Evolutionary conservation across 35 echinoderm and acorn worm species (phyloP).

Genomic region (Apostichopus parvimensis): DNA sequence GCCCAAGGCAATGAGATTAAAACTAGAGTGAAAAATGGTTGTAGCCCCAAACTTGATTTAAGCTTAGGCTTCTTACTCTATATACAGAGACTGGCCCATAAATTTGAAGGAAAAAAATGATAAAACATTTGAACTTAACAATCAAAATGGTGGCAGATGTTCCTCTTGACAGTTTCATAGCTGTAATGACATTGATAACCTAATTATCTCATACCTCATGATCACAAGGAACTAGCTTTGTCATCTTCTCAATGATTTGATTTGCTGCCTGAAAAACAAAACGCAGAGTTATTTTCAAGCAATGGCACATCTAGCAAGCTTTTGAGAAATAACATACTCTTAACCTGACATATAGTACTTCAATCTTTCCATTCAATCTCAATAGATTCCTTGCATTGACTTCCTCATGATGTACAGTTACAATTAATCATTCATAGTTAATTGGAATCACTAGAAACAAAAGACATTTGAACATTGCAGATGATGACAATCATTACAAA

Average conservation of each 20-base stretch:
- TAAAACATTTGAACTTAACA: too few relatives aligned
- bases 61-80: too few relatives aligned
- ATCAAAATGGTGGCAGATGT: too few relatives aligned
- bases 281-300: too few relatives aligned
- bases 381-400: too few relatives aligned
- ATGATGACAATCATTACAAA: not conserved
- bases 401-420: not conserved
- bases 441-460: not conserved
- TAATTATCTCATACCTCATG: conserved; percentile 78
- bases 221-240: conserved; percentile 94
- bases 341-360: too few relatives aligned
- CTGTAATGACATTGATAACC: not conserved
- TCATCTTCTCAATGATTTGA: conserved; percentile 97
- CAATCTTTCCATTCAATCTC: too few relatives aligned
- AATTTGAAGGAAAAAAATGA: too few relatives aligned
- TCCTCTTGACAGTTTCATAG: not conserved
- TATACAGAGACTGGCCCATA: too few relatives aligned
- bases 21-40: not conserved
- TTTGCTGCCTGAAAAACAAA: conserved; percentile 59
- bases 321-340: too few relatives aligned
- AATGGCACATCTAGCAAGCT: too few relatives aligned
- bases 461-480: not conserved
- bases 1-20: not conserved
- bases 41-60: not conserved
- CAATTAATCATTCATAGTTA: not conserved